Conservation (phyloP, 2,888 invertebrate species). For the Drosophila meridiana region DNA sequence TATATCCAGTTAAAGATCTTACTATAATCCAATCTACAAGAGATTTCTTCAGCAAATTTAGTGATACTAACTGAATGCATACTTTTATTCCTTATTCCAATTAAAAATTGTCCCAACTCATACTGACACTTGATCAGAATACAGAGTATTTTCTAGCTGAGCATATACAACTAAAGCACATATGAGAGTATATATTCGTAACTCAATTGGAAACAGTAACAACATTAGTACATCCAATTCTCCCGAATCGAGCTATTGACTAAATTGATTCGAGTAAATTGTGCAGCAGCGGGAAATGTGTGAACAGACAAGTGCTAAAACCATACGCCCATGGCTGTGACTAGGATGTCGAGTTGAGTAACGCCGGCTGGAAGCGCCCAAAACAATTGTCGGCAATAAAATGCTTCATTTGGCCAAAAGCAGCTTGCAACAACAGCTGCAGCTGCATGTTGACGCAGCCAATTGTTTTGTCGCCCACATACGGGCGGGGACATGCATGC, state of each 20-base stretch:
- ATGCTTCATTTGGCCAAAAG: slow-evolving; percentile 9
- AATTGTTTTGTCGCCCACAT: slow-evolving; percentile 12
- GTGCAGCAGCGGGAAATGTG: neutral
- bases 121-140: neutral
- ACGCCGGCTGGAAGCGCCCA: neutral
- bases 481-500: neutral
- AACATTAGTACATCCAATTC: neutral
- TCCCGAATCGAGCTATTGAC: neutral
- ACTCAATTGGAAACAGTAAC: neutral
- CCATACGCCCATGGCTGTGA: neutral
- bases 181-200: neutral
- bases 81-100: neutral
- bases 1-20: neutral
- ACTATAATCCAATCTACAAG: neutral
- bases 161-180: neutral
- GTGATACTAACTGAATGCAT: neutral
- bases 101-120: neutral
- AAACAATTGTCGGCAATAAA: slow-evolving; percentile 1
- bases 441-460: neutral
- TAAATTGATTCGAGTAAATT: neutral
- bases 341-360: neutral
- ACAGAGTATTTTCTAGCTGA: neutral
- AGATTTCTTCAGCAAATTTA: neutral
- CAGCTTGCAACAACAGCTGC: neutral
- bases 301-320: neutral